Conservation (phyloP, 2,888 invertebrate species). For the Agrochola lota region DNA sequence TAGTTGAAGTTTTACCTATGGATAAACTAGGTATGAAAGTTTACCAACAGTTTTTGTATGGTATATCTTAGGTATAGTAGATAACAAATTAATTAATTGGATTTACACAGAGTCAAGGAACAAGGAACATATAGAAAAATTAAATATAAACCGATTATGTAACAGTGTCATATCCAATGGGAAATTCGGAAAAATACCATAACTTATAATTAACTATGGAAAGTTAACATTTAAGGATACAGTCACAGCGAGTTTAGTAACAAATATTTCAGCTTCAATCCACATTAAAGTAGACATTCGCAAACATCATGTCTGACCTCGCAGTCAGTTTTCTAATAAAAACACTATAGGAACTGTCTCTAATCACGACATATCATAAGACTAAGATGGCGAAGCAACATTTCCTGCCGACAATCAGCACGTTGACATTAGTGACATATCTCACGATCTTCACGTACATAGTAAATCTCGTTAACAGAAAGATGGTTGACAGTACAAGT, state of each 20-base stretch:
- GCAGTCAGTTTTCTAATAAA: neutral
- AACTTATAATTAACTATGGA: too few relatives aligned
- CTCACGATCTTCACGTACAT: conserved; percentile 14
- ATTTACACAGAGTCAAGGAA: neutral
- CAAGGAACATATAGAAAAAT: too few relatives aligned
- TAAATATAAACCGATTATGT: neutral
- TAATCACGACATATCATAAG: neutral
- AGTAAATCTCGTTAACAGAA: conserved; percentile 3
- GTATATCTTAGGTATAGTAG: neutral
- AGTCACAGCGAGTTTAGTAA: neutral
- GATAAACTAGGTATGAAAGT: neutral
- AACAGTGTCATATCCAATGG: neutral
- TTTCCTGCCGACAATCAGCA: neutral
- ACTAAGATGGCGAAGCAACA: neutral
- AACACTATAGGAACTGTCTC: neutral
- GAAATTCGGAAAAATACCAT: neutral
- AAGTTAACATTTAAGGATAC: too few relatives aligned
- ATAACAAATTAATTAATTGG: neutral
- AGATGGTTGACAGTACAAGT: conserved; percentile 13
- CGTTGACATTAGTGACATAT: conserved; percentile 13
- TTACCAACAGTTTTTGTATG: neutral
- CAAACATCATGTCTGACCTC: neutral
- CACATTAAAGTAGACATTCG: neutral
- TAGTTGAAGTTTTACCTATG: neutral
- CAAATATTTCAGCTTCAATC: neutral